These are phyloP conservation scores for Cetonia aurata DNA, from an alignment of 2,888 invertebrate species.

Conservation along the genomic window DNA sequence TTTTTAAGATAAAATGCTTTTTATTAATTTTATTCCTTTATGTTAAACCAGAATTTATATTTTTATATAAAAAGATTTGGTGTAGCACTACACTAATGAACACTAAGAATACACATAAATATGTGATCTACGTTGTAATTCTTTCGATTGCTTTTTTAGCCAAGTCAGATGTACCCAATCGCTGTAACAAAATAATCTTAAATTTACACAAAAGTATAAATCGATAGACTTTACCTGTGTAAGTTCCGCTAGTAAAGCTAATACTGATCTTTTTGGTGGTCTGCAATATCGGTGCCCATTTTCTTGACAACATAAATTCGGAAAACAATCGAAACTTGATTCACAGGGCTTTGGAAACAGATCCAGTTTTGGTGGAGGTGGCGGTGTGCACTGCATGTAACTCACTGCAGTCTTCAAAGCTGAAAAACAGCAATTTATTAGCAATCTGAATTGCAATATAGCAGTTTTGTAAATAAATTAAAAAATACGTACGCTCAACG, in stretches of 20 bases:
- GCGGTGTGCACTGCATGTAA: constrained; percentile 80
- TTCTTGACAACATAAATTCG: constrained; percentile 85
- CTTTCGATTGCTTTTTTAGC: constrained; percentile 53
- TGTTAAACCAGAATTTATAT: constrained; percentile 17
- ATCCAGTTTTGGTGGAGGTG: constrained; percentile 77
- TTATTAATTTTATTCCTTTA: constrained; percentile 23
- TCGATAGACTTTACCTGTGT: constrained; percentile 67
- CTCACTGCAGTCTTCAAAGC: constrained; percentile 67
- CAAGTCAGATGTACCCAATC: constrained; percentile 51
- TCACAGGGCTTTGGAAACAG: constrained; percentile 79
- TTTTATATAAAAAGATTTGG: no score
- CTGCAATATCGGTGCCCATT: constrained; percentile 79
- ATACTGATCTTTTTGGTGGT: constrained; percentile 79
- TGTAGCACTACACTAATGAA: constrained; percentile 7
- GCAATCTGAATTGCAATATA: background rate
- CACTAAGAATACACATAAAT: background rate
- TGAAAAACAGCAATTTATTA: constrained; percentile 50
- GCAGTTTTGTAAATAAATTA: background rate
- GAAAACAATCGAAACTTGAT: constrained; percentile 81
- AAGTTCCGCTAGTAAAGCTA: constrained; percentile 75
- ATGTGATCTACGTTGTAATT: constrained; percentile 50
- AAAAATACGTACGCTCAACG: constrained; percentile 69
- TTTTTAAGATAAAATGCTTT: constrained; percentile 41
- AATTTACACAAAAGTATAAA: background rate
- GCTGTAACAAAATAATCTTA: constrained; percentile 46